Evolutionary conservation across 1,140 invertebrate genomes (phyloP).

Genomic region (Phenacoccus solenopsis): DNA sequence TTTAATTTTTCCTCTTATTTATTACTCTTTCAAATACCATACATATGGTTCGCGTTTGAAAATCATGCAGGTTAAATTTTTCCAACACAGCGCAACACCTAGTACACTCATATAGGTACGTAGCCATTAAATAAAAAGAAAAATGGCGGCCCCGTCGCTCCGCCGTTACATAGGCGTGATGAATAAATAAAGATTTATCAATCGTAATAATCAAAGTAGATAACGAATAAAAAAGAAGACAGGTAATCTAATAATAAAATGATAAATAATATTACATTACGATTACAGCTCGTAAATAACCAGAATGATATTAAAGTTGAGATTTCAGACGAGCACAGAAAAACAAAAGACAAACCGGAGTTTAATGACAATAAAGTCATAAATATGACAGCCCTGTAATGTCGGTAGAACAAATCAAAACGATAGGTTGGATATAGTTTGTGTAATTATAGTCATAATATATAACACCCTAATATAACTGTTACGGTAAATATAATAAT

Average conservation of each 20-base stretch:
- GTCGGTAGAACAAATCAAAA: constrained; percentile 13
- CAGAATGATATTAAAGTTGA: constrained; percentile 10
- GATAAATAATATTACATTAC: constrained; percentile 18
- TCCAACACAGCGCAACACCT: too few species aligned
- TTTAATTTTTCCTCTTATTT: too few species aligned
- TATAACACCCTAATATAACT: constrained; percentile 12
- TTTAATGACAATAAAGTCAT: constrained; percentile 8
- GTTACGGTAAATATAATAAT: constrained; percentile 10
- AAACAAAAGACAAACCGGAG: constrained; percentile 10
- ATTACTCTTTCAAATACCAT: too few species aligned
- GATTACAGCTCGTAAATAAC: constrained; percentile 11
- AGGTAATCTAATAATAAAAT: constrained; percentile 17
- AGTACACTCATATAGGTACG: too few species aligned
- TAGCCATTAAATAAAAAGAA: not conserved
- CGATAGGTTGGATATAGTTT: not conserved
- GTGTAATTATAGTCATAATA: constrained; percentile 13
- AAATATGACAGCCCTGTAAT: constrained; percentile 9
- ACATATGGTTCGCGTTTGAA: too few species aligned
- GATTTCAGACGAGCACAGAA: constrained; percentile 6
- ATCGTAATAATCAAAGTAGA: constrained; percentile 17
- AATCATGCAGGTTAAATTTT: too few species aligned
- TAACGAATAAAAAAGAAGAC: constrained; percentile 8
- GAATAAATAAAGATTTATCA: constrained; percentile 17
- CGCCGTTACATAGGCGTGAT: not conserved
- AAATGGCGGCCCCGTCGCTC: not conserved